phyloP scores from a whole-genome alignment of 2,888 invertebrate genomes.

The Aphidoletes aphidimyza region DNA sequence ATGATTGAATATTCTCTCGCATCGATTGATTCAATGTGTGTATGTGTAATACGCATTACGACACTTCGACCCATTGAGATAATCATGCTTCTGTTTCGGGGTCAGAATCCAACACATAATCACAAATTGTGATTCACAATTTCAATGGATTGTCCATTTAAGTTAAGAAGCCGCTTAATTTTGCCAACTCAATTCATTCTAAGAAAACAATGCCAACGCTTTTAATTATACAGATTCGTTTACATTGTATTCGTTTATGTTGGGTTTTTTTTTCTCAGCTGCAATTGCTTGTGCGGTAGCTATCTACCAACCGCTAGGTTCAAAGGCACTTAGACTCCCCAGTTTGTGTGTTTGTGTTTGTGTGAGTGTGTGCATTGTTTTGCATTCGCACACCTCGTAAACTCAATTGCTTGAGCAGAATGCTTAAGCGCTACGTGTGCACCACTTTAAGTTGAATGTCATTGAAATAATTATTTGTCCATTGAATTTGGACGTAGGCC shows the following conservation, averaged over 20 bases:
- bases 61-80: no score
- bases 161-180: conserved; percentile 22
- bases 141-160: conserved; percentile 14
- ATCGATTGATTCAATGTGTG: neutral
- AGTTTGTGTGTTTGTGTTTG: no score
- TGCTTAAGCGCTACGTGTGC: neutral
- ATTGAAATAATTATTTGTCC: neutral
- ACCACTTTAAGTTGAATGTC: conserved; percentile 48
- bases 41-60: no score
- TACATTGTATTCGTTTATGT: neutral
- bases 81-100: conserved; percentile 2
- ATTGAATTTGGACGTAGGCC: neutral
- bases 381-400: neutral
- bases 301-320: conserved; percentile 17
- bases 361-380: neutral
- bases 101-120: neutral
- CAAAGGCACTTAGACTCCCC: no score
- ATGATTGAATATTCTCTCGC: conserved; percentile 13
- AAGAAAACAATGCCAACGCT: conserved; percentile 9
- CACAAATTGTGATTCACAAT: no score
- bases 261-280: neutral
- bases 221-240: conserved; percentile 33
- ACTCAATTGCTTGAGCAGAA: neutral
- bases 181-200: conserved; percentile 10
- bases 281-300: neutral